Evolutionary conservation across 1,140 invertebrate species (phyloP).

Genomic region (Tetramorium parvispinum): DNA sequence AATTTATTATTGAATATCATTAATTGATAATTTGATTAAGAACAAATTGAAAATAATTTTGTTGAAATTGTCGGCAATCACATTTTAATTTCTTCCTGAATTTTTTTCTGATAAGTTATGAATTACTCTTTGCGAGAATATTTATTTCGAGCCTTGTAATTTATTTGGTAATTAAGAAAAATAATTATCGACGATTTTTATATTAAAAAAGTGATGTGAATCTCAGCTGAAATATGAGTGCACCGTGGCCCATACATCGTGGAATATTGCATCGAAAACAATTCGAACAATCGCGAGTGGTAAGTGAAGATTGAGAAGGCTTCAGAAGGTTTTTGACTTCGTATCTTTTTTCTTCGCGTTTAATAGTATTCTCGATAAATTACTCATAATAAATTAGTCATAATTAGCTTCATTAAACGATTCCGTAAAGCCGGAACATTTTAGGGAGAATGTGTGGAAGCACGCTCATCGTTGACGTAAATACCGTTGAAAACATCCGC

Average conservation of each 20-base stretch:
- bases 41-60: neutral
- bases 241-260: slow-evolving; percentile 90
- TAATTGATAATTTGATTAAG: neutral
- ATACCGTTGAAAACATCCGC: slow-evolving; percentile 15
- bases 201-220: slow-evolving; percentile 30
- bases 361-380: neutral
- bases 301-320: slow-evolving; percentile 30
- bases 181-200: neutral
- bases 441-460: neutral
- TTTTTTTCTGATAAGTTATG: neutral
- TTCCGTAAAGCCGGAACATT: neutral
- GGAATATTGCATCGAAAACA: slow-evolving; percentile 86
- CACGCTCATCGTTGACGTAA: slow-evolving; percentile 1
- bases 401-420: neutral
- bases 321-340: neutral
- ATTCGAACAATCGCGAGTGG: slow-evolving; percentile 52
- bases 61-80: neutral
- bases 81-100: neutral
- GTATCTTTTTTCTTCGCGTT: neutral
- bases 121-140: neutral
- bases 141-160: neutral
- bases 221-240: slow-evolving; percentile 76
- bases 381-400: neutral
- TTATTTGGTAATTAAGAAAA: neutral
- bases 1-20: neutral